Percentiles rank a stretch among this genome's conserved stretches.
Evolutionary conservation across 2,888 invertebrate genomes (phyloP).

Genomic region (Nasonovia ribisnigri): DNA sequence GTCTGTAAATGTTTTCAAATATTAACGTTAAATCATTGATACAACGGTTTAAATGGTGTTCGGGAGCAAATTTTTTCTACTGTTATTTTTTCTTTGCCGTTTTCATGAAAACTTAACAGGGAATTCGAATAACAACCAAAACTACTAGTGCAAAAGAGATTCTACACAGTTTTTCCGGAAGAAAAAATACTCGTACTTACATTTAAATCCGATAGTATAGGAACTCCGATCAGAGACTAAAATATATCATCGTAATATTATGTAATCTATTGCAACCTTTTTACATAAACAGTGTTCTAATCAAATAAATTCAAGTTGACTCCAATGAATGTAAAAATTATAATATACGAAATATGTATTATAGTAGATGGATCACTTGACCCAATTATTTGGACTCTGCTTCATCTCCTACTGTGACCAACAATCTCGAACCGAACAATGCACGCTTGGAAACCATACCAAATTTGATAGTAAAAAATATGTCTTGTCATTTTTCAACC

Average conservation of each 20-base stretch:
- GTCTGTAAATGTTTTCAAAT: neutral
- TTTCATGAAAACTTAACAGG: neutral
- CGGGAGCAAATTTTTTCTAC: neutral
- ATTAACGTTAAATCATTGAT: neutral
- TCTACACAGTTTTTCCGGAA: neutral
- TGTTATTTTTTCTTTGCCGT: neutral
- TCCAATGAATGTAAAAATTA: neutral
- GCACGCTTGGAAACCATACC: neutral
- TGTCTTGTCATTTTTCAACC: slow-evolving; percentile 18
- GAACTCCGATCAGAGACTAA: neutral
- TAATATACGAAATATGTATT: neutral
- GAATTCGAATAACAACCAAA: neutral
- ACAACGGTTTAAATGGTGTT: neutral
- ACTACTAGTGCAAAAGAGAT: neutral
- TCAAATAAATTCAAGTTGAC: neutral
- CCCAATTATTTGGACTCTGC: neutral
- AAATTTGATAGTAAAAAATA: neutral
- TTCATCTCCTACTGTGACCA: neutral
- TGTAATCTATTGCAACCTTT: neutral
- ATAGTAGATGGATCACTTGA: neutral
- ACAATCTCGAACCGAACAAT: neutral
- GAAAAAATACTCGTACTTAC: neutral
- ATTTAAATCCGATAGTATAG: neutral
- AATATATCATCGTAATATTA: neutral
- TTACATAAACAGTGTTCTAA: neutral